Base-by-base conservation (phyloP, 2,797 vertebrate genomes). In the Artibeus lituratus region DNA sequence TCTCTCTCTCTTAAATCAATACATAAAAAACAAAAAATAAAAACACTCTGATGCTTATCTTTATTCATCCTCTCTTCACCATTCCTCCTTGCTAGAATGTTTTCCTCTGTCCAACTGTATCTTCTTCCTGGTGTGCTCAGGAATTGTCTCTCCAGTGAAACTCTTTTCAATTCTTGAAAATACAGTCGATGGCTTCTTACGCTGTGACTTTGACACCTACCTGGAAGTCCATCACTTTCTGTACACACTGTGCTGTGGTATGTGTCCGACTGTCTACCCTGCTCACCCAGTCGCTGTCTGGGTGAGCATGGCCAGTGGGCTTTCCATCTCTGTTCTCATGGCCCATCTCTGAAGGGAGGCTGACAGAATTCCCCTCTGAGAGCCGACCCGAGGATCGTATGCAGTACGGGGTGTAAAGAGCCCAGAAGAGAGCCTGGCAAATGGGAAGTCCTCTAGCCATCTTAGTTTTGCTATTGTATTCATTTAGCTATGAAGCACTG, bases 231-330 rank as follows among this genome's bases (percentile, higher is more conserved):
- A 0, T 55, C 21, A 18, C 22, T 26, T 83, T n/a, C 2, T 8
- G 6, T 9, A 4, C 4, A 1, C 4, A 24, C 3, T 7, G 8
- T 24, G 49, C 26, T 24, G 0, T 11, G 53, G 5, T 22, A 1
- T 18, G 4, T 4, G 22, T 3, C 39, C 35, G 32, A 5, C 19
- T 9, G 8, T 24, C 4, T 1, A 3, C 6, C 39, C 5, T 3
- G 42, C 15, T 53, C 12, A 39, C 6, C 6, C 49, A 22, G 5
- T 4, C 42, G 18, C 26, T 62, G 0, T 59, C 62, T 32, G 16
- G 24, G 49, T 73, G n/a, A 55, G 24, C 2, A 4, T 0, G 15
- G 44, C 5, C 6, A 7, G 3, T 5, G 5, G 6, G 4, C 3
- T 7, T 32, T 10, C 10, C 32, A 19, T 35, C 29, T 37, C 57